Conservation (phyloP, 2,888 invertebrate genomes). For the Rapana venosa region DNA sequence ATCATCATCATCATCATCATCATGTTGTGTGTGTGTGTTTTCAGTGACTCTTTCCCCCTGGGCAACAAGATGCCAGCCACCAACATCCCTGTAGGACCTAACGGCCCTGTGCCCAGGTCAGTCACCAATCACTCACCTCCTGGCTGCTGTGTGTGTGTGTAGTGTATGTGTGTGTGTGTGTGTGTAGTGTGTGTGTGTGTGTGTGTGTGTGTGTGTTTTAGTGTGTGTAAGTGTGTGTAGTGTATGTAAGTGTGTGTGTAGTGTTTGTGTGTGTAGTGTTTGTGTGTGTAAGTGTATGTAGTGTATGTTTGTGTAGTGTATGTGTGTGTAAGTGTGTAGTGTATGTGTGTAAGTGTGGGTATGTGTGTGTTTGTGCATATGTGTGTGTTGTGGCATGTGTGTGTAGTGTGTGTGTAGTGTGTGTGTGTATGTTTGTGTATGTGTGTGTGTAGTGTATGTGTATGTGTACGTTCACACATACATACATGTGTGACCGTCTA, state of each 20-base stretch:
- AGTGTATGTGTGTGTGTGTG: too few species aligned
- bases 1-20: too few species aligned
- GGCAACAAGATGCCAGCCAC: constrained; percentile 74
- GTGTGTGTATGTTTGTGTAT: background rate
- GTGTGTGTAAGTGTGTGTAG: background rate
- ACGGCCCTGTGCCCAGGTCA: constrained; percentile 74
- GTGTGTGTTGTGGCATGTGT: background rate
- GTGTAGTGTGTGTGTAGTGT: background rate
- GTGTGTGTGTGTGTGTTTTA: too few species aligned
- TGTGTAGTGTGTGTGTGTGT: too few species aligned
- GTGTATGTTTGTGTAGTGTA: too few species aligned
- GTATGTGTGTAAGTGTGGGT: background rate
- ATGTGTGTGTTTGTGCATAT: background rate
- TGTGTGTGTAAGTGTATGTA: too few species aligned
- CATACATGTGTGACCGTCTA: too few species aligned
- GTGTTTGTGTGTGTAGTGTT: background rate
- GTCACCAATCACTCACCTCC: background rate
- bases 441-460: background rate
- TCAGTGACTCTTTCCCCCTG: constrained; percentile 73
- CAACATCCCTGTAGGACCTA: constrained; percentile 71
- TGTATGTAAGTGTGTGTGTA: background rate
- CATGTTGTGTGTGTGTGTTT: constrained; percentile 45
- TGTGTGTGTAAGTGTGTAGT: too few species aligned
- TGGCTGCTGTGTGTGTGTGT: too few species aligned
- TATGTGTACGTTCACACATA: background rate